phyloP scores from a whole-genome alignment of 2,797 vertebrate genomes.

The Denticeps clupeoides region DNA sequence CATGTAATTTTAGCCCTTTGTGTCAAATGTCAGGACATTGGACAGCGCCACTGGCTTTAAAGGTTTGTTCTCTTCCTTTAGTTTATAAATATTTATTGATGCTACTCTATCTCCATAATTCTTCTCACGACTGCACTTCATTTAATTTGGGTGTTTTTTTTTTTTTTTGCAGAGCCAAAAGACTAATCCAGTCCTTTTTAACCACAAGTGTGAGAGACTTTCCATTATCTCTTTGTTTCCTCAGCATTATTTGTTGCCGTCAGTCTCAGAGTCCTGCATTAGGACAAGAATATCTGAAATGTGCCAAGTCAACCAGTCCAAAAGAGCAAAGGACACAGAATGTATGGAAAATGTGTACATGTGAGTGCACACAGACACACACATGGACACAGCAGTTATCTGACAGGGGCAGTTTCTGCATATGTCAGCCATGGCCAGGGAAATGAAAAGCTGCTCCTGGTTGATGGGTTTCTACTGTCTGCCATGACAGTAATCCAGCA shows the following conservation, averaged over 20 bases:
- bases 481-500: slow-evolving; percentile 18
- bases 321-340: neutral
- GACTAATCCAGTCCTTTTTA: too few species aligned
- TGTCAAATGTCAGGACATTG: slow-evolving; percentile 21
- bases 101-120: slow-evolving; percentile 3
- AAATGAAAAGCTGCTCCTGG: slow-evolving; percentile 7
- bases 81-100: neutral
- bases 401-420: neutral
- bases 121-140: too few species aligned
- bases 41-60: slow-evolving; percentile 6
- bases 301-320: slow-evolving; percentile 8
- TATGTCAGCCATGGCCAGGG: slow-evolving; percentile 8
- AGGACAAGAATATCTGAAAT: neutral
- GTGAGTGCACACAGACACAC: slow-evolving; percentile 2
- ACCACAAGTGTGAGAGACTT: slow-evolving; percentile 11
- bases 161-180: too few species aligned
- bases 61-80: too few species aligned
- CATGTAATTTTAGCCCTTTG: too few species aligned
- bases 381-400: neutral
- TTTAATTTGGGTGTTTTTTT: too few species aligned
- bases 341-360: neutral
- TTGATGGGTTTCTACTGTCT: slow-evolving; percentile 13
- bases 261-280: slow-evolving; percentile 3
- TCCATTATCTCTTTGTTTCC: neutral
- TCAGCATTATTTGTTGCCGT: slow-evolving; percentile 3